Evolutionary conservation across 2,113 vertebrate genomes (phyloP).

Genomic region (Acanthisitta chloris): DNA sequence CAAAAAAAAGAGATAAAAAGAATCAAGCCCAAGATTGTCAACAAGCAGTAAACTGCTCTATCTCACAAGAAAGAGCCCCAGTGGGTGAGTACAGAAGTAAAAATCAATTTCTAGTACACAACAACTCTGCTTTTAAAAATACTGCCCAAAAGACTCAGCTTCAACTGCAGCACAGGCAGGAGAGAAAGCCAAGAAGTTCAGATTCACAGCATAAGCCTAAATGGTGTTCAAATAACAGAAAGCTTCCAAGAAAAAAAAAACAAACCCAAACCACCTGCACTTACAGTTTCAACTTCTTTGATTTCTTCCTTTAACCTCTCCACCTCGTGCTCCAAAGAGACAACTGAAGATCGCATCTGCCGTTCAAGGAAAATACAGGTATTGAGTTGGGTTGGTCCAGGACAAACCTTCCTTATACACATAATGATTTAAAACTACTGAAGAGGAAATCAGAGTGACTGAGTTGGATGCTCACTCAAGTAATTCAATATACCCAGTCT

Average conservation of each 20-base stretch:
- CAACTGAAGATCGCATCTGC: constrained; percentile 81
- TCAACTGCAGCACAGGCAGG: not conserved
- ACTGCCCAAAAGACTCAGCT: not conserved
- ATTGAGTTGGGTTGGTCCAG: not conserved
- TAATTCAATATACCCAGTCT: not conserved
- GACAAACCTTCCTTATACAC: not conserved
- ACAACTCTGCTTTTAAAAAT: not conserved
- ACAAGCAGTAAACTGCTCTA: not conserved
- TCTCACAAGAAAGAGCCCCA: not conserved
- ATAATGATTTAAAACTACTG: not conserved
- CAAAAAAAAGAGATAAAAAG: not conserved
- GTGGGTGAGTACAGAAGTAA: not conserved
- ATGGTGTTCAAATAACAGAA: not conserved
- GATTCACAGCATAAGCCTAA: not conserved
- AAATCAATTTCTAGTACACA: not conserved
- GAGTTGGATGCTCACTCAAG: not conserved
- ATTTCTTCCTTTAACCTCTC: constrained; percentile 82
- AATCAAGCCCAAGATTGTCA: not conserved
- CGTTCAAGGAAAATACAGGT: not conserved
- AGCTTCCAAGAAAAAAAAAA: not conserved
- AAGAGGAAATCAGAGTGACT: not conserved
- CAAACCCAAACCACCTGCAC: constrained; percentile 16
- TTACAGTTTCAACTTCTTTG: constrained; percentile 86
- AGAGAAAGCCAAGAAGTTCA: not conserved
- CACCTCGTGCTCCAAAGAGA: constrained; percentile 83